Evolutionary conservation across 2,797 vertebrate species (phyloP), one percentile per base, ranked within the genome.

Genomic region (Rallus crepitans): DNA sequence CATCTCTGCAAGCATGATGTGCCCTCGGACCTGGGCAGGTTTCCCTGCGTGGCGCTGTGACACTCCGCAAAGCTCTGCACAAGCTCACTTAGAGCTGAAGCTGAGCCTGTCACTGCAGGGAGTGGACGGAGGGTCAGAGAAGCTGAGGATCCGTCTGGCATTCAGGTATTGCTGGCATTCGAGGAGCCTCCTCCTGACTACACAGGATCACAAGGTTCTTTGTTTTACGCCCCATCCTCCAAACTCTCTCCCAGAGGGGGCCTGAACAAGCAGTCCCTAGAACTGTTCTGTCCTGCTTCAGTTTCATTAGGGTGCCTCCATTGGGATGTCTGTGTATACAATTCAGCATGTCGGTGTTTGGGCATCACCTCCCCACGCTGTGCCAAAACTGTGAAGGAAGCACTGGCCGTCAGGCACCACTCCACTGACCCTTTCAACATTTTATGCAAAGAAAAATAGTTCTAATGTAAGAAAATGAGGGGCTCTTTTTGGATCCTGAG

Each of bases 1-100:
- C 1, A 2, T 15, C 25, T 37, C 47, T 47, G 30, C 2, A 3
- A 15, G 37, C 1, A n/a, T 9, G 18, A 19, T 9, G 1, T 0
- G 2, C n/a, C 47, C 47, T 14, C n/a, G 15, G n/a, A 28, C n/a
- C 25, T 8, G 64, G n/a, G 47, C 19, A 39, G 48, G 48, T 15
- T 35, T 48, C 31, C 37, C 73, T 21, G 11, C 1, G 6, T 9
- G 37, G 35, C 48, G n/a, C 60, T 33, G 47, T 0, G 5, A 42
- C 8, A 1, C 17, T 30, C 39, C 12, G 39, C 52, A 40, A 18
- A 19, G 37, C 59, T 30, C 53, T 40, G 33, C 42, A 33, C n/a
- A 57, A 56, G 30, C 15, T 66, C 19, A 6, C 19, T 31, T 40
- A 47, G 53, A 71, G 40, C 21, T 39, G 63, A 70, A 65, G 23